Evolutionary conservation across 2,797 vertebrate species (phyloP).

Genomic region (Gadopsis bispinosus): DNA sequence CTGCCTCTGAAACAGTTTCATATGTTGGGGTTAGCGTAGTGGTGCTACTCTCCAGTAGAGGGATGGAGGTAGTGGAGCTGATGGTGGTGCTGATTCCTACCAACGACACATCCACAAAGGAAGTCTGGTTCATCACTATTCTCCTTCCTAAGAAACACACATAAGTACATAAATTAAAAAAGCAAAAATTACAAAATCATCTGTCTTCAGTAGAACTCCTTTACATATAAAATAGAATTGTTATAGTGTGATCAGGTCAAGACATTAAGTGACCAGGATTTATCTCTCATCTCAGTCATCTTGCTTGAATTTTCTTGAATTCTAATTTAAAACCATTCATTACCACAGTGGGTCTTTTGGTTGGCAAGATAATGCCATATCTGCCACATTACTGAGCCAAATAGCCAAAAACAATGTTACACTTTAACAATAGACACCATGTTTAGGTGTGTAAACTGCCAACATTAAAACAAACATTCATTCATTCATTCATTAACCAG

Average conservation of each 20-base stretch:
- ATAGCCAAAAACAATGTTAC: background rate
- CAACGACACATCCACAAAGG: constrained; percentile 80
- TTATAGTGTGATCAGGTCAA: background rate
- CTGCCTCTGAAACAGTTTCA: constrained; percentile 44
- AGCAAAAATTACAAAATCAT: background rate
- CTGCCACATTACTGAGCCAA: background rate
- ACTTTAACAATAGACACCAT: background rate
- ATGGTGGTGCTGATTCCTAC: constrained; percentile 45
- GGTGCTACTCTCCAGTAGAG: constrained; percentile 59
- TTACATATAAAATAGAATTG: background rate
- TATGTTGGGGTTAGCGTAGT: constrained; percentile 35
- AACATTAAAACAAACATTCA: background rate
- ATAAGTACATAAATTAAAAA: constrained; percentile 19
- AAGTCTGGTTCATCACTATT: constrained; percentile 73
- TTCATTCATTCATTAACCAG: background rate
- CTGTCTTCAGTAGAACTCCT: background rate
- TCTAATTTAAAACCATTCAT: constrained; percentile 4
- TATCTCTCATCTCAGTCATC: background rate
- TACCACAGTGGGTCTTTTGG: background rate
- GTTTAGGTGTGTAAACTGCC: background rate
- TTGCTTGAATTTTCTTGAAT: background rate
- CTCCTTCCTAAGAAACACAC: constrained; percentile 73
- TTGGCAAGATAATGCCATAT: background rate
- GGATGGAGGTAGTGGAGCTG: constrained; percentile 46
- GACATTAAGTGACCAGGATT: background rate